Conservation (phyloP, 2,113 vertebrate species). For the Progne subis region DNA sequence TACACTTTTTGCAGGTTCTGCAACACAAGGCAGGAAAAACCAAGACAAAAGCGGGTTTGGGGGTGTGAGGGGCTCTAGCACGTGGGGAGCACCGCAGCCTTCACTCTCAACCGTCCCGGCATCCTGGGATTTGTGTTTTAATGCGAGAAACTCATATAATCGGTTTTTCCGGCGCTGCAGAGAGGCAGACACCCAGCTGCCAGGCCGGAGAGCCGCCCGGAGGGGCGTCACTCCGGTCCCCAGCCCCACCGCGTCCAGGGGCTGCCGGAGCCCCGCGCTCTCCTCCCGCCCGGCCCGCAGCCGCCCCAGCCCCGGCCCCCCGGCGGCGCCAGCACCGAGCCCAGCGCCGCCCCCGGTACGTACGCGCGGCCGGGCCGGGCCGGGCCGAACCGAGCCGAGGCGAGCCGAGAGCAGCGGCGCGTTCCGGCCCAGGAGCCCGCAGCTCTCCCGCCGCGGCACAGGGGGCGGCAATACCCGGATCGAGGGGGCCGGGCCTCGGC, state of each 20-base stretch:
- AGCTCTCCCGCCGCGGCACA: background rate
- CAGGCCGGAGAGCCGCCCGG: background rate
- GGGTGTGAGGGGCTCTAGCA: background rate
- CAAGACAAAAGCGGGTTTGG: background rate
- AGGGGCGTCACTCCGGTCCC: background rate
- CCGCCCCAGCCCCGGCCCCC: background rate
- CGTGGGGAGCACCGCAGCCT: background rate
- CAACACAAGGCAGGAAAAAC: background rate
- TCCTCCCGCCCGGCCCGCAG: background rate
- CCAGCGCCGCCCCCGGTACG: background rate
- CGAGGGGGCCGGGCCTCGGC: background rate
- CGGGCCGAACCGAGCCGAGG: background rate
- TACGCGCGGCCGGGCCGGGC: too few species aligned
- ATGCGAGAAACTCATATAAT: background rate
- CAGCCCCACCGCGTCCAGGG: background rate
- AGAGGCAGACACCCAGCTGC: background rate
- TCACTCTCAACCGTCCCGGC: background rate
- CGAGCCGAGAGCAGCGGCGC: background rate
- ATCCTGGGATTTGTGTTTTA: background rate
- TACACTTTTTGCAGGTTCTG: background rate
- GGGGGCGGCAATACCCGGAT: background rate
- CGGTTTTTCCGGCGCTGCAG: background rate
- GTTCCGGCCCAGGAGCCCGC: background rate
- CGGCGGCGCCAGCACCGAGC: background rate
- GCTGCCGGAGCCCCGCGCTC: background rate